Percentiles rank a stretch among this genome's conserved stretches.
Conservation (phyloP, 1,140 invertebrate species). For the Drosophila triauraria region DNA sequence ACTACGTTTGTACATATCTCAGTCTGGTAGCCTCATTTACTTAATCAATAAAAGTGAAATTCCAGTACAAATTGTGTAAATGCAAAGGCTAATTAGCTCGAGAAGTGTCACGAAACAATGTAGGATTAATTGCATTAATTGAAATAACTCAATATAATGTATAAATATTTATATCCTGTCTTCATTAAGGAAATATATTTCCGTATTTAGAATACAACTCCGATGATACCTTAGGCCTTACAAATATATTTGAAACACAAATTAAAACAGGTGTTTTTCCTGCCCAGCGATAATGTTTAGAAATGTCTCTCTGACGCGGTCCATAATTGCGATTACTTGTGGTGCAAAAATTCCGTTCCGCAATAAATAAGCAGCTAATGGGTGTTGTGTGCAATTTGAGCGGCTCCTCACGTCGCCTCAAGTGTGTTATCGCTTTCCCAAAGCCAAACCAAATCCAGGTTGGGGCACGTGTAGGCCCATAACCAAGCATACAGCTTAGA, state of each 20-base stretch:
- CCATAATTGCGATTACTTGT: background rate
- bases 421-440: conserved; percentile 29
- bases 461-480: conserved; percentile 38
- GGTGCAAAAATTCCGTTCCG: conserved; percentile 6
- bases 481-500: conserved; percentile 11
- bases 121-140: no score
- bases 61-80: conserved; percentile 2
- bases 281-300: no score
- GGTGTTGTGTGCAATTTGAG: conserved; percentile 35
- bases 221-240: no score
- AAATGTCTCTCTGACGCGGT: background rate
- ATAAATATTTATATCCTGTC: no score
- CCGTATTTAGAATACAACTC: no score
- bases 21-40: background rate
- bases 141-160: no score
- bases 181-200: no score
- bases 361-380: conserved; percentile 13
- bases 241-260: no score
- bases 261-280: no score
- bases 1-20: background rate
- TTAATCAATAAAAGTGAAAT: background rate
- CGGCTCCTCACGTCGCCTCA: conserved; percentile 43
- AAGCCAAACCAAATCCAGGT: conserved; percentile 33
- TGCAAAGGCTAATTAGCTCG: background rate
- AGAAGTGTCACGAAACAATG: no score